phyloP scores from a whole-genome alignment of 2,797 vertebrate genomes.

The Rhinoraja longicauda region DNA sequence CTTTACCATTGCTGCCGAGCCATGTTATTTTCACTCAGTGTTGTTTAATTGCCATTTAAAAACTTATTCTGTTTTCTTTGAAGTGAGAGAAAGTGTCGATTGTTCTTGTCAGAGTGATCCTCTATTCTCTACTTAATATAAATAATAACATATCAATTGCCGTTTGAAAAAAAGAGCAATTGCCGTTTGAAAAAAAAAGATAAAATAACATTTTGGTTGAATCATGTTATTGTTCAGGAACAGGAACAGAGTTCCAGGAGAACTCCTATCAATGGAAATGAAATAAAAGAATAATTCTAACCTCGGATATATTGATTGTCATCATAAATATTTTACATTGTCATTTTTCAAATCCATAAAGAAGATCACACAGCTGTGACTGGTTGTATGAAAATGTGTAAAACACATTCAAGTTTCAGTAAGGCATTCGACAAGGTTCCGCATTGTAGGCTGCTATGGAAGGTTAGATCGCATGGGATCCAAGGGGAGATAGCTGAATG shows the following conservation, averaged over 20 bases:
- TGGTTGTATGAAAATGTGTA: not conserved
- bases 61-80: not conserved
- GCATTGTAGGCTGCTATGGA: too few relatives aligned
- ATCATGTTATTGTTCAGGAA: not conserved
- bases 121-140: not conserved
- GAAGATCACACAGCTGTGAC: not conserved
- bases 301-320: not conserved
- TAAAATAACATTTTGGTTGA: not conserved
- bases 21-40: not conserved
- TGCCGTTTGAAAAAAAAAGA: not conserved
- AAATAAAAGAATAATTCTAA: not conserved
- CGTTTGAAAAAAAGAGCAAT: not conserved
- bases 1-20: not conserved
- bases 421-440: too few relatives aligned
- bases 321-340: not conserved
- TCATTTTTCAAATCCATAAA: not conserved
- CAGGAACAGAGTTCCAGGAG: not conserved
- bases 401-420: not conserved
- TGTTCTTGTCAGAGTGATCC: not conserved
- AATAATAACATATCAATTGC: not conserved
- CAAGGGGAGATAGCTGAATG: too few relatives aligned
- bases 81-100: not conserved
- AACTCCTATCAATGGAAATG: not conserved
- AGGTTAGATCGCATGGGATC: too few relatives aligned
- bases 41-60: slow-evolving; percentile 1